Conservation (phyloP, 2,888 invertebrate species). For the Sarcophaga subvicina region DNA sequence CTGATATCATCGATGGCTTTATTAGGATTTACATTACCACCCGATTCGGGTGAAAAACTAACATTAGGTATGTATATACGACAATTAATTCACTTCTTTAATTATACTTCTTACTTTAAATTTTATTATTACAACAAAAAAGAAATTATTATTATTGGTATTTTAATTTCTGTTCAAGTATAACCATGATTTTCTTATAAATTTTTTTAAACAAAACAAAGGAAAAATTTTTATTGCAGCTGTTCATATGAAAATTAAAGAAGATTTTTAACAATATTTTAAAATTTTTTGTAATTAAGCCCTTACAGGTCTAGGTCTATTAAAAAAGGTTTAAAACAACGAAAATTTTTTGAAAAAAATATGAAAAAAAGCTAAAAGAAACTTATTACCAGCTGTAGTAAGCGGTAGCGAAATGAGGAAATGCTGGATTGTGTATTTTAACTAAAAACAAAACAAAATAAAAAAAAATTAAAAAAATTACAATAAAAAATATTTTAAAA, state of each 20-base stretch:
- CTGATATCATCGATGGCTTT: conserved; percentile 99
- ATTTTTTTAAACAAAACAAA: conserved; percentile 33
- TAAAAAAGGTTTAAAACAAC: neutral
- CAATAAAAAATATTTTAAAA: conserved; percentile 8
- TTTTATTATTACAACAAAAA: conserved; percentile 4
- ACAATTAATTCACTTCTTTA: conserved; percentile 20
- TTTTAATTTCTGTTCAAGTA: conserved; percentile 32
- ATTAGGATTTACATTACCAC: conserved; percentile 98
- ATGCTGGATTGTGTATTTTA: conserved; percentile 76
- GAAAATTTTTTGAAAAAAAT: neutral
- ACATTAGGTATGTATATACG: conserved; percentile 81
- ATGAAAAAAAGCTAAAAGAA: neutral
- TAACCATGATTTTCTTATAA: neutral
- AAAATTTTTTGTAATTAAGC: too few species aligned
- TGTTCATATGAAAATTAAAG: neutral
- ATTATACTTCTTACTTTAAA: neutral
- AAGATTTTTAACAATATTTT: neutral
- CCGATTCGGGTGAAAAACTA: conserved; percentile 86
- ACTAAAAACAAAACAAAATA: conserved; percentile 39
- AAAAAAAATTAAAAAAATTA: conserved; percentile 6
- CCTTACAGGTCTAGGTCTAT: too few species aligned
- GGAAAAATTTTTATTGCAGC: conserved; percentile 58
- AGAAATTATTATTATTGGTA: conserved; percentile 7
- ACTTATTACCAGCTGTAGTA: conserved; percentile 53
- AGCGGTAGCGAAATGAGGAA: conserved; percentile 81